phyloP scores from a whole-genome alignment of 2,888 invertebrate genomes.

The Blastobasis adustella region DNA sequence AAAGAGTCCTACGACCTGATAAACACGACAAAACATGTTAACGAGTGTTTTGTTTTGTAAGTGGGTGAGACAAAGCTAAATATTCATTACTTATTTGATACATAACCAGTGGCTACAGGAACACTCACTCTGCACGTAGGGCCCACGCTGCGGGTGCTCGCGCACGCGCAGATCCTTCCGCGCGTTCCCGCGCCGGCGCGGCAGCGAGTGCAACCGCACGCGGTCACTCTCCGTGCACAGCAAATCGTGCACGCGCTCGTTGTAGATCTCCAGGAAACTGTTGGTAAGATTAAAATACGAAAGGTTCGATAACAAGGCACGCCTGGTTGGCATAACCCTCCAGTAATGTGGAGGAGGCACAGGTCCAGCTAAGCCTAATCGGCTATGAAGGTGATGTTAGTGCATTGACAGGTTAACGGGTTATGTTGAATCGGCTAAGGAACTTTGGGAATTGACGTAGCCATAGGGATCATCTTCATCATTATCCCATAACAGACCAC shows the following conservation, averaged over 20 bases:
- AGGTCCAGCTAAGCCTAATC: too few relatives aligned
- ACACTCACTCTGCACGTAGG: conserved; percentile 84
- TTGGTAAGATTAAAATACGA: too few relatives aligned
- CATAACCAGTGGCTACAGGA: neutral
- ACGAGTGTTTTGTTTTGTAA: neutral
- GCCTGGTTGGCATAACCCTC: too few relatives aligned
- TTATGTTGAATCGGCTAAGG: too few relatives aligned
- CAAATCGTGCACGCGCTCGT: conserved; percentile 83
- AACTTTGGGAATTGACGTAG: too few relatives aligned
- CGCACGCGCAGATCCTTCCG: conserved; percentile 78
- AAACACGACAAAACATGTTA: neutral
- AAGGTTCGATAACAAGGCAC: too few relatives aligned
- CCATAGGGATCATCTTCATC: too few relatives aligned
- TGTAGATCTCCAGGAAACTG: conserved; percentile 78
- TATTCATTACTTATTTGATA: neutral
- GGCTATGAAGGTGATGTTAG: too few relatives aligned
- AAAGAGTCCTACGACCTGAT: neutral
- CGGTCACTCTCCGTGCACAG: conserved; percentile 56
- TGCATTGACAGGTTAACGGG: too few relatives aligned
- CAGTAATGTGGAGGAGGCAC: too few relatives aligned
- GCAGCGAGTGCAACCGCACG: conserved; percentile 64
- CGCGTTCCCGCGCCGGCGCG: conserved; percentile 50
- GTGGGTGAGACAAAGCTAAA: neutral
- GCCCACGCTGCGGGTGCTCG: conserved; percentile 85
- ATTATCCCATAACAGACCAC: too few relatives aligned